Evolutionary conservation across 2,888 invertebrate genomes (phyloP).

Genomic region (Epirrhoe tristata): DNA sequence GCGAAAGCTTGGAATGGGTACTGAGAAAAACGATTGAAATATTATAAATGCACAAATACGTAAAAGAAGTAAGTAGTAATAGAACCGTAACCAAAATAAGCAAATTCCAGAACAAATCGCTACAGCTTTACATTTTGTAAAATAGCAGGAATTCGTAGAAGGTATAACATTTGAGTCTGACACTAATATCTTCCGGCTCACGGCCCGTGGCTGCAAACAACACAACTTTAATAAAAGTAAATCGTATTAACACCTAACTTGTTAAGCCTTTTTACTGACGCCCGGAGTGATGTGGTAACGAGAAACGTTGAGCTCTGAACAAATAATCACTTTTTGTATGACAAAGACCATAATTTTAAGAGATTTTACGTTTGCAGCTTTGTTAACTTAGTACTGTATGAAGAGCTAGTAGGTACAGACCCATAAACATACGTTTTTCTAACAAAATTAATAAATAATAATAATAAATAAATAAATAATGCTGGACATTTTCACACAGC

Average conservation of each 20-base stretch:
- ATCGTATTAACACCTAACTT: slow-evolving; percentile 72
- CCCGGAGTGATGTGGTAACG: slow-evolving; percentile 39
- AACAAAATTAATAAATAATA: no score
- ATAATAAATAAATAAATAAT: no score
- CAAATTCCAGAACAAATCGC: neutral
- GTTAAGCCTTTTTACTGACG: slow-evolving; percentile 61
- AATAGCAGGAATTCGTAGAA: slow-evolving; percentile 40
- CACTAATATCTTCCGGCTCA: slow-evolving; percentile 56
- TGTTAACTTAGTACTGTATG: neutral
- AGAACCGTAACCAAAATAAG: neutral
- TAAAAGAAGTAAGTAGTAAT: no score
- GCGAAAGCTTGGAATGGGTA: neutral
- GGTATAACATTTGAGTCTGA: slow-evolving; percentile 52
- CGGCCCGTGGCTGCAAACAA: slow-evolving; percentile 59
- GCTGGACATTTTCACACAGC: no score
- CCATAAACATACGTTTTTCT: no score
- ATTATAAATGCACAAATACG: neutral
- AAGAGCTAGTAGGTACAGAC: no score
- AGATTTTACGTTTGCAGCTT: neutral
- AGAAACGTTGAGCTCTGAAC: slow-evolving; percentile 20
- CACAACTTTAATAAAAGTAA: slow-evolving; percentile 74
- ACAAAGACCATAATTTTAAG: neutral
- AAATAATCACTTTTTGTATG: slow-evolving; percentile 8
- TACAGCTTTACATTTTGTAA: slow-evolving; percentile 6
- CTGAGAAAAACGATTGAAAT: neutral